Evolutionary conservation across 2,888 invertebrate species (phyloP), one percentile per base, ranked within the genome.

Genomic region (Ochlodes sylvanus): DNA sequence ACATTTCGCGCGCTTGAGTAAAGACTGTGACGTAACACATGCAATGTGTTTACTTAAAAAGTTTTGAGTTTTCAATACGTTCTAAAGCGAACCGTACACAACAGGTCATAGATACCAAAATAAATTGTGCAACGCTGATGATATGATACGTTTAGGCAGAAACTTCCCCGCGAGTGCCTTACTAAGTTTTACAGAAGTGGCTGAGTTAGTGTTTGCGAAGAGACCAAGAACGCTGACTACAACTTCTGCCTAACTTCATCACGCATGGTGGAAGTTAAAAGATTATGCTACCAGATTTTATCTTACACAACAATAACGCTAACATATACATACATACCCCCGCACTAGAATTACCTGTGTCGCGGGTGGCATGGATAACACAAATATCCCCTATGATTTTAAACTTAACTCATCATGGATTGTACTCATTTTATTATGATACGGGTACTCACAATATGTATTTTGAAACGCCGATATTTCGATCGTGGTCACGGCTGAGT

Each of bases 101-200:
- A 0, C n/a, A 32, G 27, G n/a, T 54, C 6, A 7, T 54, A 54
- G 54, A 54, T 32, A 54, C 2, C 32, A 54, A 54, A 54, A 54
- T n/a, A 21, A 54, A 32, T 3, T n/a, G n/a, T 52, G 21, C 54
- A 14, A 32, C n/a, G n/a, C 14, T 32, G 27, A 27, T 32, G 54
- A 54, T 54, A 54, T 54, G 54, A 54, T 54, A 54, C 54, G 54
- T 54, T 54, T 27, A 54, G n/a, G 54, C 54, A n/a, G 54, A n/a
- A 54, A 54, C 27, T 27, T 54, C 14, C 12, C 32, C n/a, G 32
- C 54, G 54, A 54, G 72, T 70, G 72, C 73, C 71, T 77, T 74
- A 75, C 73, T 71, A 79, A 78, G 81, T 81, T 80, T 76, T 76
- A 78, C 77, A 78, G 72, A 81, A 82, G 77, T 76, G 77, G 75